Evolutionary conservation across 2,113 vertebrate genomes (phyloP).

Genomic region (Lepisosteus oculatus): DNA sequence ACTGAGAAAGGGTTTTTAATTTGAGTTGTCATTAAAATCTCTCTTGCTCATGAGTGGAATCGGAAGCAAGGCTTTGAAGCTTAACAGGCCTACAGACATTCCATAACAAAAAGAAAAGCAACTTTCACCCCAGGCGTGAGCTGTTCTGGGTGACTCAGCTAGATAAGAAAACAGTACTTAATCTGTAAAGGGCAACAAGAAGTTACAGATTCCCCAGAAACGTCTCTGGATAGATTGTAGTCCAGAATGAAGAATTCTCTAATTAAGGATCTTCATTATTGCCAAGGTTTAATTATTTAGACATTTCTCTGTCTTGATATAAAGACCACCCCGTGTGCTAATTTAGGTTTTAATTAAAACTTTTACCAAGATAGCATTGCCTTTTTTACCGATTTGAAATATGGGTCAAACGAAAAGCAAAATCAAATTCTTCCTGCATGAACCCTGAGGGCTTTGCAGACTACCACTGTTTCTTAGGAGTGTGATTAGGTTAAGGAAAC

Average conservation of each 20-base stretch:
- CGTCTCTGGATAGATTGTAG: background rate
- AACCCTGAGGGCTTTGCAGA: background rate
- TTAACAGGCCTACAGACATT: too few relatives aligned
- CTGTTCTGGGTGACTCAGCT: background rate
- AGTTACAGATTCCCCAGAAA: background rate
- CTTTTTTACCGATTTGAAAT: background rate
- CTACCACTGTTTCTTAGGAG: background rate
- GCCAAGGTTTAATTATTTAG: conserved; percentile 13
- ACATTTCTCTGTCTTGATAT: conserved; percentile 4
- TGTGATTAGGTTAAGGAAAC: conserved; percentile 3
- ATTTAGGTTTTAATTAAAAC: conserved; percentile 20
- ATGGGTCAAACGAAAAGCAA: background rate
- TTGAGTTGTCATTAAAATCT: too few relatives aligned
- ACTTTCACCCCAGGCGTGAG: background rate
- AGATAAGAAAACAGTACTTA: background rate
- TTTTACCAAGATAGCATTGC: background rate
- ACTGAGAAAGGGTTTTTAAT: too few relatives aligned
- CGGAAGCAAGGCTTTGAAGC: too few relatives aligned
- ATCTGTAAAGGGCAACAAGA: background rate
- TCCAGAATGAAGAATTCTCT: conserved; percentile 10
- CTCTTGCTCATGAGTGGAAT: too few relatives aligned
- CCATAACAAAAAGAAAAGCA: too few relatives aligned
- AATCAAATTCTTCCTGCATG: background rate
- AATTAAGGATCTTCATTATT: conserved; percentile 18
- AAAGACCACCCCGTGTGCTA: conserved; percentile 15